Evolutionary conservation across 2,113 vertebrate species (phyloP).

Genomic region (Sialia sialis): DNA sequence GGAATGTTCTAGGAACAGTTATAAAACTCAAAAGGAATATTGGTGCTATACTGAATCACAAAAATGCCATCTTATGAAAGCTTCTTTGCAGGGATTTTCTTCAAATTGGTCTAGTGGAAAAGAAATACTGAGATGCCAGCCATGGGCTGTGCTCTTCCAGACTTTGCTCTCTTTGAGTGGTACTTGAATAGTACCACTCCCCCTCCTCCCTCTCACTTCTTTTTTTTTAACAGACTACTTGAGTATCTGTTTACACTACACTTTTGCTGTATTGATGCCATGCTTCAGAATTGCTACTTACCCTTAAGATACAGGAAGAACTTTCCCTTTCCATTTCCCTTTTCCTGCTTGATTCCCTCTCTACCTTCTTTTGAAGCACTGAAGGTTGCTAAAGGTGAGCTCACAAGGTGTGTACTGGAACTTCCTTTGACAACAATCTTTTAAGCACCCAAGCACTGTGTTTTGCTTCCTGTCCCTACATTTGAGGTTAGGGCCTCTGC

Average conservation of each 20-base stretch:
- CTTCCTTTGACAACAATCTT: not conserved
- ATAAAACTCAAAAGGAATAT: constrained; percentile 61
- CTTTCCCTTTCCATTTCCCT: not conserved
- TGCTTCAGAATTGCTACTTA: not conserved
- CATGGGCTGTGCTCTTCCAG: constrained; percentile 8
- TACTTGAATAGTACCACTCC: constrained; percentile 13
- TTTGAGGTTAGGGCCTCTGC: not conserved
- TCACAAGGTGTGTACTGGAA: not conserved
- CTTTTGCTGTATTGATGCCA: not conserved
- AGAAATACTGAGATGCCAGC: constrained; percentile 46
- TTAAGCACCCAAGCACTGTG: not conserved
- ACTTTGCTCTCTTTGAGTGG: not conserved
- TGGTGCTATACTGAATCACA: constrained; percentile 47
- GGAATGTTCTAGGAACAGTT: constrained; percentile 54
- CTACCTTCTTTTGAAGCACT: not conserved
- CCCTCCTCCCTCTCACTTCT: not conserved
- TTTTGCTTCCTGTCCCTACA: not conserved
- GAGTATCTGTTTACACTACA: constrained; percentile 24
- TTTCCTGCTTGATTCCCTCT: too few species aligned
- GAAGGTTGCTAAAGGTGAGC: not conserved
- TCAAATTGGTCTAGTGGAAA: constrained; percentile 28
- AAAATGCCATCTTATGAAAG: constrained; percentile 42
- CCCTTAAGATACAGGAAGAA: not conserved
- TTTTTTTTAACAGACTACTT: not conserved
- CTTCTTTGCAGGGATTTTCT: constrained; percentile 59